Base-by-base conservation (phyloP, 2,113 vertebrate species). In the Tamias sibiricus region DNA sequence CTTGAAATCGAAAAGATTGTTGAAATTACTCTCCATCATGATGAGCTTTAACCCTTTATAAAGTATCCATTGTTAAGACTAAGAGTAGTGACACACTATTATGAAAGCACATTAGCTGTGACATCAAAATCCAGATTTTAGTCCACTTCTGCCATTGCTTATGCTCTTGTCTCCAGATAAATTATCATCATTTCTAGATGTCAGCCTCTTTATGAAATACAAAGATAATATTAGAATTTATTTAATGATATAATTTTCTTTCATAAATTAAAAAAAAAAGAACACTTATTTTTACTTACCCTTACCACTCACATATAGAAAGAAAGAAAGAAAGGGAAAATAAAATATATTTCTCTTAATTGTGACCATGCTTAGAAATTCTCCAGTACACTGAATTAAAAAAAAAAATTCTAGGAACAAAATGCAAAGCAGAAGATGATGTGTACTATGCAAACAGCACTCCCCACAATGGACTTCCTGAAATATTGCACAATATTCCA, bases 301-400 rank as follows among this genome's bases (percentile, higher is more conserved):
- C 20, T 90, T 71, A 52, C 11, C 28, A 85, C 42, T 76, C 37
- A 32, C 37, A 69, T 62, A 62, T 2, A 22, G 19, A 64, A 13
- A 64, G 13, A 59, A 13, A 64, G 13, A 59, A 10, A 44, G 28
- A 62, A 4, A 74, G 9, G 54, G 8, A 85, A 7, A 71, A 76
- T 75, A 79, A 93, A 92, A 84, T 76, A 42, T 3, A 57, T 96
- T 92, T 86, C 57, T 79, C 28, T 92, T 95, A 87, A 83, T 79
- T 69, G 28, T 85, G 28, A 71, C 28, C 68, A 88, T n/a, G 76
- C 49, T 91, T 95, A 68, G 64, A 32, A 22, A 42, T 84, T 87
- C 66, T 93, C 37, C 79, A 79, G 32, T 71, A 71, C 5, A 44
- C 30, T 35, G 30, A 91, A 71, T 88, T 96, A 47, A 57, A 57